Conservation (phyloP, 1,140 invertebrate species). For the Conopomorpha cramerella region DNA sequence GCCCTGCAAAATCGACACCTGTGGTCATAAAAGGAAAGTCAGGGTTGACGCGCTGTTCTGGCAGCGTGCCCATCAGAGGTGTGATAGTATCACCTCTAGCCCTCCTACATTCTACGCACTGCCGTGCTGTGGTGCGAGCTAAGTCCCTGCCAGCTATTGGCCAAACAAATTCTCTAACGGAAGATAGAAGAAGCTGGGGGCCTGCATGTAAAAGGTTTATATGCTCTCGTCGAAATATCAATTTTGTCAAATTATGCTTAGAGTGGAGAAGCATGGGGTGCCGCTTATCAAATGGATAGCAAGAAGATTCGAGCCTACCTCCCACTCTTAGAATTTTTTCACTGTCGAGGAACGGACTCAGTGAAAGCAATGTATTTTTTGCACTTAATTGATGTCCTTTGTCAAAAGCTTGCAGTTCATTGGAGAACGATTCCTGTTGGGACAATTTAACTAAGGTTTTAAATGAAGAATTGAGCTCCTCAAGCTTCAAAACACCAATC, state of each 20-base stretch:
- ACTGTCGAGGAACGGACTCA: not conserved
- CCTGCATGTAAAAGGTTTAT: not conserved
- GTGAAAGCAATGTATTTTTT: not conserved
- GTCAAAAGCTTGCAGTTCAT: not conserved
- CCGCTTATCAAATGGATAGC: not conserved
- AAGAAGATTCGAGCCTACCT: not conserved
- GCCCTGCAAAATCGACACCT: conserved; percentile 12
- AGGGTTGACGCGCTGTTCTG: not conserved
- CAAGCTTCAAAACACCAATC: not conserved
- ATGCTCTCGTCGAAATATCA: not conserved
- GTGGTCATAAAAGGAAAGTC: conserved; percentile 5
- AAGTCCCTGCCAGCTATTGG: no score
- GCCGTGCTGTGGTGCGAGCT: no score
- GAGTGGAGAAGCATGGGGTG: not conserved
- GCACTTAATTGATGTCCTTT: not conserved
- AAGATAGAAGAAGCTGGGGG: not conserved
- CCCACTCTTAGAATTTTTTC: not conserved
- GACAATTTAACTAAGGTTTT: not conserved
- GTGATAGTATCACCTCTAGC: no score
- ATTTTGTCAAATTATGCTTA: no score
- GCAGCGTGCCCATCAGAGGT: not conserved
- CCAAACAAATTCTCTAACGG: not conserved
- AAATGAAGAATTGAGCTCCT: not conserved
- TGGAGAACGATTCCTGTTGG: not conserved
- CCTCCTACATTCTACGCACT: not conserved